Evolutionary conservation across 1,140 invertebrate species (phyloP).

Genomic region (Atta cephalotes): DNA sequence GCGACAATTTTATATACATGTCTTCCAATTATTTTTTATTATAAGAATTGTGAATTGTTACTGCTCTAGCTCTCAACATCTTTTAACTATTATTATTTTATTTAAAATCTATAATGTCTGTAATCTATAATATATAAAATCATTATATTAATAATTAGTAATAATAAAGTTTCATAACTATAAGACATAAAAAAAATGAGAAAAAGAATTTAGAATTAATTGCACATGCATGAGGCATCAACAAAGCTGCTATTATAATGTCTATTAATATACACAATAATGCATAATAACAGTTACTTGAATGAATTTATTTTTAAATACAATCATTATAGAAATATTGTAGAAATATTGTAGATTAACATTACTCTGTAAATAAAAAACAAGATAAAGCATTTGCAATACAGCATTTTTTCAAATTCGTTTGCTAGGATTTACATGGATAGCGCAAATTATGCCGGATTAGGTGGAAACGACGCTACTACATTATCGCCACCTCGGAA

Average conservation of each 20-base stretch:
- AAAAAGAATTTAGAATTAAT: neutral
- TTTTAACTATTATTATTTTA: too few species aligned
- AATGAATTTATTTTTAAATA: conserved; percentile 2
- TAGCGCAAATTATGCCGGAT: conserved; percentile 33
- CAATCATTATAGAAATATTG: neutral
- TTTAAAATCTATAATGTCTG: too few species aligned
- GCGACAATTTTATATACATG: too few species aligned
- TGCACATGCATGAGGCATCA: neutral
- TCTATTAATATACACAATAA: neutral
- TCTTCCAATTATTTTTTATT: too few species aligned
- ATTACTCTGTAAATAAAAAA: neutral
- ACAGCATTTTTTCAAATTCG: neutral
- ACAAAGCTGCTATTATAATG: neutral
- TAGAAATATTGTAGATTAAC: neutral
- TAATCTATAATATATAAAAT: too few species aligned
- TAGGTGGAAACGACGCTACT: neutral
- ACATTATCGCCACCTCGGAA: conserved; percentile 48
- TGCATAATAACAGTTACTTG: neutral
- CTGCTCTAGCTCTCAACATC: too few species aligned
- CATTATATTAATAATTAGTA: too few species aligned
- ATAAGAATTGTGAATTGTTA: too few species aligned
- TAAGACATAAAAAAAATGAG: neutral
- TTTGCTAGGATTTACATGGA: neutral
- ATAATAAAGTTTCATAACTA: neutral
- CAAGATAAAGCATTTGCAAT: neutral